These are phyloP conservation scores for Argyra leucocephala DNA, from an alignment of 2,888 invertebrate genomes.

Conservation along the genomic window DNA sequence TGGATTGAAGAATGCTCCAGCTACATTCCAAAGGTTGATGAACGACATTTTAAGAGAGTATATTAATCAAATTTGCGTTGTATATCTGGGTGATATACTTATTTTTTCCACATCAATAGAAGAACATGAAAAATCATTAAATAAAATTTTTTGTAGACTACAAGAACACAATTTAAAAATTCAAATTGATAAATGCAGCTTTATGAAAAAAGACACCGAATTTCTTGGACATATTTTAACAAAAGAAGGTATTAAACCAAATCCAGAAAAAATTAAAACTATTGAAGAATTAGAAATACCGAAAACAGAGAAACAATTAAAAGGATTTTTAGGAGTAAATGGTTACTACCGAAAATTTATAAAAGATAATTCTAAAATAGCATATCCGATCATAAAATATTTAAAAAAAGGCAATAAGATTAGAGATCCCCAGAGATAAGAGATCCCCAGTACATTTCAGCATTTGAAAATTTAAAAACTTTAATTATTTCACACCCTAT, in stretches of 20 bases:
- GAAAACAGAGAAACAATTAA: constrained; percentile 12
- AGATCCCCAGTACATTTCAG: constrained; percentile 20
- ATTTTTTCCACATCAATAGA: constrained; percentile 12
- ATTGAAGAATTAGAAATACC: constrained; percentile 12
- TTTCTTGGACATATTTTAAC: constrained; percentile 14
- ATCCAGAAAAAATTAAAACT: constrained; percentile 14
- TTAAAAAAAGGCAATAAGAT: constrained; percentile 20
- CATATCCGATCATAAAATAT: constrained; percentile 22
- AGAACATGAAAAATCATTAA: constrained; percentile 10
- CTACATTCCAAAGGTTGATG: constrained; percentile 16
- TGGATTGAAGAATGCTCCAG: constrained; percentile 17
- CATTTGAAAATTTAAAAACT: constrained; percentile 22
- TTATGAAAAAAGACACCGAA: constrained; percentile 13
- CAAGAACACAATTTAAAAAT: constrained; percentile 10
- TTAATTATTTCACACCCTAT: constrained; percentile 18
- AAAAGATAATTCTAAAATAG: constrained; percentile 19
- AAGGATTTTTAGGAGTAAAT: constrained; percentile 15
- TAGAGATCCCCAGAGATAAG: too few species aligned
- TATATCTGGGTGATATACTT: constrained; percentile 12
- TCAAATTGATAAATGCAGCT: constrained; percentile 14
- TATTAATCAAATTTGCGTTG: constrained; percentile 17
- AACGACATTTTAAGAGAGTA: constrained; percentile 12
- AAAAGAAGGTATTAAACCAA: constrained; percentile 11
- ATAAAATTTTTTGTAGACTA: constrained; percentile 9
- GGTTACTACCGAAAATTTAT: constrained; percentile 21